phyloP scores from a whole-genome alignment of 2,113 vertebrate species.

The Carassius carassius region DNA sequence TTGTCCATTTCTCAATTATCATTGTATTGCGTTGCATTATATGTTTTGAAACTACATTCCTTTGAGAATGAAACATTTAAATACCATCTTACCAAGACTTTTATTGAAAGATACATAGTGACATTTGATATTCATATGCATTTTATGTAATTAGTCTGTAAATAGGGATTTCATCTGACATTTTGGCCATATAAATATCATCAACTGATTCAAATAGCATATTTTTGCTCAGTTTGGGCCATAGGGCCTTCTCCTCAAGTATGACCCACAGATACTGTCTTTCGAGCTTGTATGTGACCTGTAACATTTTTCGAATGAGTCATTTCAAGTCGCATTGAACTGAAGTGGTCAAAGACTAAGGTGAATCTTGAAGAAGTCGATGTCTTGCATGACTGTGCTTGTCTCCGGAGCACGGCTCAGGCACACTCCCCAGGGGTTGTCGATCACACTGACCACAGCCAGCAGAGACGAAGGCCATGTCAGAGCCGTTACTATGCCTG shows the following conservation, averaged over 20 bases:
- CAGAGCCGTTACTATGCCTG: slow-evolving; percentile 91
- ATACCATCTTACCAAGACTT: no score
- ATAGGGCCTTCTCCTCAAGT: not conserved
- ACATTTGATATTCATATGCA: no score
- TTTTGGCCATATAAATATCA: not conserved
- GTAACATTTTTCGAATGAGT: not conserved
- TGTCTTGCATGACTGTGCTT: not conserved
- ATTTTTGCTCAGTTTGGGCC: not conserved
- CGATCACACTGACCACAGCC: slow-evolving; percentile 87
- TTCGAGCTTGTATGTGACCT: not conserved
- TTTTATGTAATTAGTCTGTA: no score
- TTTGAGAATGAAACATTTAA: no score
- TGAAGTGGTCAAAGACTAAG: not conserved
- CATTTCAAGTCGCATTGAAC: not conserved
- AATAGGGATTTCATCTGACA: not conserved
- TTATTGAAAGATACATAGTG: no score
- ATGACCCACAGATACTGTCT: not conserved
- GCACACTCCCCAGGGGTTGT: slow-evolving; percentile 97
- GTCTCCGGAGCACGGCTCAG: slow-evolving; percentile 86
- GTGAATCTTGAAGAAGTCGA: not conserved
- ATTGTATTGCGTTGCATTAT: no score
- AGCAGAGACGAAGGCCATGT: slow-evolving; percentile 90
- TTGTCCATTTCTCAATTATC: no score
- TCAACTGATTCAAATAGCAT: not conserved
- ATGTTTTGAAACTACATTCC: no score